phyloP scores from a whole-genome alignment of 2,797 vertebrate species.

The Poeciliopsis turneri region DNA sequence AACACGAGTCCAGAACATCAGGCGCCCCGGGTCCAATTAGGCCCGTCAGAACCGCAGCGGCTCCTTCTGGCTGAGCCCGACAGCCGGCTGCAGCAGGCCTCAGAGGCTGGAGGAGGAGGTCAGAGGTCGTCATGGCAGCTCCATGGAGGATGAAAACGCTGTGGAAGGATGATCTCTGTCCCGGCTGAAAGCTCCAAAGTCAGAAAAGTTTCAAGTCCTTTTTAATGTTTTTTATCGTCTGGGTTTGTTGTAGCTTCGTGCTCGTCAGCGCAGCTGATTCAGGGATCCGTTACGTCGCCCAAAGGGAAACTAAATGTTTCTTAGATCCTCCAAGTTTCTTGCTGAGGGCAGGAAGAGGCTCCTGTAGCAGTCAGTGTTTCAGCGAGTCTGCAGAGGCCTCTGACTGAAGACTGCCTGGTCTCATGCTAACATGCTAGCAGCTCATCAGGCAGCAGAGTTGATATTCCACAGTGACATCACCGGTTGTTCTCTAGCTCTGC shows the following conservation, averaged over 20 bases:
- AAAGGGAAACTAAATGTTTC: neutral
- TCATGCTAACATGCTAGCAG: neutral
- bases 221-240: too few relatives aligned
- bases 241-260: neutral
- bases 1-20: neutral
- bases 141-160: neutral
- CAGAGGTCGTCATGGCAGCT: conserved; percentile 30
- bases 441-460: neutral
- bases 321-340: neutral
- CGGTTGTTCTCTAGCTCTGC: neutral
- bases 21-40: conserved; percentile 48
- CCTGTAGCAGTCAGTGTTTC: neutral
- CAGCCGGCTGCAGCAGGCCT: conserved; percentile 23
- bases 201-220: neutral
- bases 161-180: neutral
- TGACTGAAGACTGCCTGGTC: neutral
- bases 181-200: neutral
- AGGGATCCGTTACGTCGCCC: neutral
- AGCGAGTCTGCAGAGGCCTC: neutral
- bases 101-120: conserved; percentile 43
- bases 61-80: conserved; percentile 36
- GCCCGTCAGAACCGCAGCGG: conserved; percentile 18
- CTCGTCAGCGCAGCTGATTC: neutral
- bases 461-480: neutral
- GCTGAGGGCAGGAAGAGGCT: neutral